A percentile compares a stretch with the other conserved stretches of the same genome.
Evolutionary conservation across 2,888 invertebrate species (phyloP).

Genomic region (Andrena haemorrhoa): DNA sequence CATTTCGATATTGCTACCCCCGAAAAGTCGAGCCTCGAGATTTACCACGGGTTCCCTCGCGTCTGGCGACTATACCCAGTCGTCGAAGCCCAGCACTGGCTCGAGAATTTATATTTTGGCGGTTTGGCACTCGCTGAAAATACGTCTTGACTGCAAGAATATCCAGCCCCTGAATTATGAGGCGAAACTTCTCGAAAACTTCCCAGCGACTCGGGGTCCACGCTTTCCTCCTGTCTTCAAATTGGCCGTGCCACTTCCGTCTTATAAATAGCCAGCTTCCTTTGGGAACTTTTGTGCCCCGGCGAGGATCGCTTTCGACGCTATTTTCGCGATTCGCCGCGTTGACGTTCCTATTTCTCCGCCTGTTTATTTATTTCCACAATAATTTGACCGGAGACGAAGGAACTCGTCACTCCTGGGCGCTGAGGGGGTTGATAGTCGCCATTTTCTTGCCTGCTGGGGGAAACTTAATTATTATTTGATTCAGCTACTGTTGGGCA

Average conservation of each 20-base stretch:
- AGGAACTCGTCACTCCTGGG: slow-evolving; percentile 4
- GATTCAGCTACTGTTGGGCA: background rate
- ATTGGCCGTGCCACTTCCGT: slow-evolving; percentile 70
- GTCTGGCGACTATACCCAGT: slow-evolving; percentile 27
- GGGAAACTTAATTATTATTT: background rate
- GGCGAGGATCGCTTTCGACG: slow-evolving; percentile 55
- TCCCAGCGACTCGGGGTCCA: slow-evolving; percentile 52
- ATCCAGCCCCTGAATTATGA: slow-evolving; percentile 70
- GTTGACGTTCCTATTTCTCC: slow-evolving; percentile 34
- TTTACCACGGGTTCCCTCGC: background rate
- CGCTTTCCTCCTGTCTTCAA: slow-evolving; percentile 71
- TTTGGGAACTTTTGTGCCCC: slow-evolving; percentile 64
- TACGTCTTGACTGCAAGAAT: slow-evolving; percentile 58
- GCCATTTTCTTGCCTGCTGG: background rate
- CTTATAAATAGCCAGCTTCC: slow-evolving; percentile 71
- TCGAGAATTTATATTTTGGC: slow-evolving; percentile 51
- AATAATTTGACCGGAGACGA: background rate
- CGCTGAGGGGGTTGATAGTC: background rate
- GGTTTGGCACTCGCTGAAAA: slow-evolving; percentile 53
- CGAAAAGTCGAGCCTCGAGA: background rate
- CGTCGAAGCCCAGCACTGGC: slow-evolving; percentile 18
- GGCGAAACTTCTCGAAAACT: slow-evolving; percentile 65
- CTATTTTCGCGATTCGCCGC: slow-evolving; percentile 61
- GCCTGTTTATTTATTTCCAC: slow-evolving; percentile 39
- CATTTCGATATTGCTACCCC: slow-evolving; percentile 11